Evolutionary conservation across 2,113 vertebrate species (phyloP).

Genomic region (Ammospiza nelsoni): DNA sequence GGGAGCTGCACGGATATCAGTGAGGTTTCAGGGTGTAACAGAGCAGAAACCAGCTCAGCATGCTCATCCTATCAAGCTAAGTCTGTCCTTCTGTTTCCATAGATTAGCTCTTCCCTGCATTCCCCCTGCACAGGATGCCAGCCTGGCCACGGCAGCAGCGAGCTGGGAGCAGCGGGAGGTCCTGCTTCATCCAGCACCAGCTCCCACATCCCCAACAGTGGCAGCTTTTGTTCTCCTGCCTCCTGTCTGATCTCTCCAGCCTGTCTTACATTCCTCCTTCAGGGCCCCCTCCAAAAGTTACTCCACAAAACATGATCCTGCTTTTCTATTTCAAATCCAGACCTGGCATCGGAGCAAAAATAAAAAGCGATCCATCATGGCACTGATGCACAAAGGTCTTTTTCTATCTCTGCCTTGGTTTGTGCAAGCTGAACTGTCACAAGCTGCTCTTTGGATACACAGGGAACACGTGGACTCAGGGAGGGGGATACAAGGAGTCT

Average conservation of each 20-base stretch:
- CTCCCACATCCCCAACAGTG: not conserved
- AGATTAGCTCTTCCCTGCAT: constrained; percentile 56
- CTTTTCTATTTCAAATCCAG: constrained; percentile 50
- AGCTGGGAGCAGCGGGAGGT: not conserved
- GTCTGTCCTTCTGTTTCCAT: constrained; percentile 52
- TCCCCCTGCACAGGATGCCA: constrained; percentile 5
- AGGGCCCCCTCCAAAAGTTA: not conserved
- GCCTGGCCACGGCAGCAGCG: not conserved
- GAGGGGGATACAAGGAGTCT: not conserved
- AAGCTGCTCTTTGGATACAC: not conserved
- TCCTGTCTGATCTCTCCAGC: not conserved
- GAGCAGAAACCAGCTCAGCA: constrained; percentile 63
- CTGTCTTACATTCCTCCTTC: not conserved
- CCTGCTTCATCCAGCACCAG: not conserved
- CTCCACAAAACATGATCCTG: not conserved
- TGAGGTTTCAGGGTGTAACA: constrained; percentile 49
- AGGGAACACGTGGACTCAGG: not conserved
- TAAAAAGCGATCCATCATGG: not conserved
- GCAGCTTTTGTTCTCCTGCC: not conserved
- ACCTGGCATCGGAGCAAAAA: not conserved
- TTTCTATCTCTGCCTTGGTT: not conserved
- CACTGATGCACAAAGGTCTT: not conserved
- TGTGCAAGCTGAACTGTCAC: not conserved
- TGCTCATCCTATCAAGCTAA: constrained; percentile 65
- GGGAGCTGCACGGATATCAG: constrained; percentile 33